phyloP scores from a whole-genome alignment of 2,113 vertebrate genomes.

The Prinia subflava region DNA sequence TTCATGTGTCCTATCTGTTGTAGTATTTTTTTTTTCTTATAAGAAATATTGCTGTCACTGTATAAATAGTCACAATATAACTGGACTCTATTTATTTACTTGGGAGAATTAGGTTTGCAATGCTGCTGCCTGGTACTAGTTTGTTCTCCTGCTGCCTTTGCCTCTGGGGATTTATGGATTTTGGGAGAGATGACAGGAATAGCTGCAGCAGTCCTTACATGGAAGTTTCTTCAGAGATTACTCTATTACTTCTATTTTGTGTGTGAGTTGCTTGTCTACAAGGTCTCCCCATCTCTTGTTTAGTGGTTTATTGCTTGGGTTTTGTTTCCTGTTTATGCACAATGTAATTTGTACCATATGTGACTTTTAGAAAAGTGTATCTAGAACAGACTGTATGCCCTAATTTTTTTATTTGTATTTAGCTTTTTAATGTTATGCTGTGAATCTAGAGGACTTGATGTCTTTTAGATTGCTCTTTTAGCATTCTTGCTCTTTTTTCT shows the following conservation, averaged over 20 bases:
- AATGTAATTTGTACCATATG: not conserved
- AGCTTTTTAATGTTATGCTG: not conserved
- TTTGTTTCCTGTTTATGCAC: slow-evolving; percentile 8
- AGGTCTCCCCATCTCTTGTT: not conserved
- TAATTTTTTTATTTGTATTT: not conserved
- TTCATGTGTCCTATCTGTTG: not conserved
- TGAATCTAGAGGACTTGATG: not conserved
- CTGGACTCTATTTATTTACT: not conserved
- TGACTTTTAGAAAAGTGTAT: not conserved
- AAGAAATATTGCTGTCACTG: not conserved
- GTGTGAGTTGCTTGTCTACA: not conserved
- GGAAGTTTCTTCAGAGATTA: not conserved
- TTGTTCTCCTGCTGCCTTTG: not conserved
- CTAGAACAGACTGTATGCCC: not conserved
- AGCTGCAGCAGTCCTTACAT: not conserved
- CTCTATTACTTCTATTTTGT: not conserved
- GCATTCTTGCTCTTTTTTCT: not conserved
- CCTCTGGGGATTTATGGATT: not conserved
- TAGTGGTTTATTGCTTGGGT: not conserved
- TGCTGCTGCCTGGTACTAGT: not conserved
- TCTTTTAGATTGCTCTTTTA: not conserved
- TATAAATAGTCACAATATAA: not conserved
- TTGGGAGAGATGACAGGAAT: not conserved
- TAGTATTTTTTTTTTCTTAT: not conserved
- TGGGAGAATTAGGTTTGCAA: not conserved